These are phyloP conservation scores for Epinephelus coioides DNA, from an alignment of 2,797 vertebrate genomes.

Conservation along the genomic window DNA sequence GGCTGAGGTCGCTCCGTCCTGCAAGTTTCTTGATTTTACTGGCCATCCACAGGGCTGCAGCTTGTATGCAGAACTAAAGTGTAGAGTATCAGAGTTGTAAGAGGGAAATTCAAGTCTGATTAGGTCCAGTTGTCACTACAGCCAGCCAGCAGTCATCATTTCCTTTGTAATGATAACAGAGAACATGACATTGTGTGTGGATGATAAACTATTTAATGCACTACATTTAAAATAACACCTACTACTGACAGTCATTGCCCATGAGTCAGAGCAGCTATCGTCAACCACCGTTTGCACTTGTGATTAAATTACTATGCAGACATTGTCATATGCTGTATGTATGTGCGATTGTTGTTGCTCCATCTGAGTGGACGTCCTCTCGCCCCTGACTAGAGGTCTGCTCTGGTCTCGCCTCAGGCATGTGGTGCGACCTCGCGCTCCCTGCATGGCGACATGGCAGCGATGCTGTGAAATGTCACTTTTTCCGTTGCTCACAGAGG, in stretches of 20 bases:
- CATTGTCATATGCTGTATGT: constrained; percentile 20
- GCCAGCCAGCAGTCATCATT: constrained; percentile 4
- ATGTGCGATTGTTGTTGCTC: constrained; percentile 15
- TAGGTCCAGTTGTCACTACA: constrained; percentile 18
- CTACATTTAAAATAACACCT: constrained; percentile 19
- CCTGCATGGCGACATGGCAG: constrained; percentile 57
- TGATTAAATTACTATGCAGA: constrained; percentile 38
- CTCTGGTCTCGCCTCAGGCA: constrained; percentile 47
- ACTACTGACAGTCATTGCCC: constrained; percentile 7
- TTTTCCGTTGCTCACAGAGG: constrained; percentile 65
- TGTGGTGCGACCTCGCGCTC: constrained; percentile 69
- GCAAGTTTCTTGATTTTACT: constrained; percentile 32
- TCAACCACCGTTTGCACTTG: not conserved
- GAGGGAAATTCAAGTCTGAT: constrained; percentile 24
- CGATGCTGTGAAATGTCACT: constrained; percentile 80
- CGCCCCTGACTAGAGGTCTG: constrained; percentile 32
- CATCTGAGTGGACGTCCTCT: constrained; percentile 23
- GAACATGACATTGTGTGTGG: constrained; percentile 19
- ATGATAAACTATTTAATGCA: constrained; percentile 22
- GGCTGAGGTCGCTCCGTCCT: constrained; percentile 34
- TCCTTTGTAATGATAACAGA: constrained; percentile 21
- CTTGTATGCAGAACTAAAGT: not conserved
- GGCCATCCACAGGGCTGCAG: constrained; percentile 11
- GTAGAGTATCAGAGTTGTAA: not conserved
- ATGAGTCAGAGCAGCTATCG: constrained; percentile 11